Evolutionary conservation across 1,140 invertebrate species (phyloP).

Genomic region (Eupeodes corollae): DNA sequence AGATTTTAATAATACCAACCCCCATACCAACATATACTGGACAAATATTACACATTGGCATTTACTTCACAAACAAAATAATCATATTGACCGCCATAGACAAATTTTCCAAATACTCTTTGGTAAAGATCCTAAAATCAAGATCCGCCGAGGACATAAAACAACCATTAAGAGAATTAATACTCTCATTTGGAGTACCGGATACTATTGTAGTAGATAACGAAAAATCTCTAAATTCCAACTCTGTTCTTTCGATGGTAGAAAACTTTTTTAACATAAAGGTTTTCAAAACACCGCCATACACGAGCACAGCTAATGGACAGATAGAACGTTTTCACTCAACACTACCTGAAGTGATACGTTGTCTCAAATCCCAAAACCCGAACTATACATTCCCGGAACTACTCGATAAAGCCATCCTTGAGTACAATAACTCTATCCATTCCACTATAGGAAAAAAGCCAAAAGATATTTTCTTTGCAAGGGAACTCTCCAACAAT

Average conservation of each 20-base stretch:
- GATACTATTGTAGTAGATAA: not conserved
- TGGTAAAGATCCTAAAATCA: not conserved
- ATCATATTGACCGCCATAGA: not conserved
- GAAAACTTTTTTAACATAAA: not conserved
- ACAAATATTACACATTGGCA: conserved; percentile 1
- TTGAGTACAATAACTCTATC: not conserved
- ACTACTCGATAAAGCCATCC: not conserved
- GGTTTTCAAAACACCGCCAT: not conserved
- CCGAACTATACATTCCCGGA: not conserved
- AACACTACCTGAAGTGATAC: not conserved
- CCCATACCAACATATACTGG: conserved; percentile 1
- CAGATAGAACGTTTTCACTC: conserved; percentile 1
- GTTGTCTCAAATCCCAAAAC: not conserved
- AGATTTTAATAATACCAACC: not conserved
- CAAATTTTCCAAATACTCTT: not conserved
- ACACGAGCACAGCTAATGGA: not conserved
- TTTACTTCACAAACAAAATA: not conserved
- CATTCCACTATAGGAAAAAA: not conserved
- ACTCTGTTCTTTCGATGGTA: not conserved
- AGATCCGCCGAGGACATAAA: not conserved
- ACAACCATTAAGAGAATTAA: no score
- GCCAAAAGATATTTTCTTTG: not conserved
- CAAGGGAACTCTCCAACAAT: not conserved
- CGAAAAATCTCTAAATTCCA: conserved; percentile 1
- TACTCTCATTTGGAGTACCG: not conserved